Base-by-base conservation (phyloP, 1,140 invertebrate species). In the Episyrphus balteatus region DNA sequence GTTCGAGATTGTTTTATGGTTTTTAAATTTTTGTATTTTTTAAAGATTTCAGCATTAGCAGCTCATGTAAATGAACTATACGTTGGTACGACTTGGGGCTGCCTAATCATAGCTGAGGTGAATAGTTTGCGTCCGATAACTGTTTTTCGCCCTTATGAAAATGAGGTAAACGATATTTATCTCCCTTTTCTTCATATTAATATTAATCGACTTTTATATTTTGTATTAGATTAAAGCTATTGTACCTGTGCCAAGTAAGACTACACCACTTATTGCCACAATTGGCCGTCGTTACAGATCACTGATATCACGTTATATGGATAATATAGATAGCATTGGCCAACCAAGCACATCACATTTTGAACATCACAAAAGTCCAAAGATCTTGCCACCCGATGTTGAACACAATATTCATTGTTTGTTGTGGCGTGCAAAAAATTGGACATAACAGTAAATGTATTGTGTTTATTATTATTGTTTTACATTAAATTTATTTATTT, bases 81-180 rank as follows among this genome's bases (percentile, higher is more conserved):
- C 61, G 83, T 92, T 44, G 92, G 91, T 33, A 94, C 91, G 2
- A 88, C 85, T 2, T 92, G 88, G 86, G 92, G 92, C 9, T 92
- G 90, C 61, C 73, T 95, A 31, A 84, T 94, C 15, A 84, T 94
- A 1, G 88, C 86, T 3, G 88, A 91, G 65, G 77, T 82, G 32
- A 74, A 76, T 38, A 80, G 84, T 3, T 71, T 95, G 46, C 72
- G 86, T 17, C 92, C 91, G 0, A 82, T 93, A 30, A 92, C 88
- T 1, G 86, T 93, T 13, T 94, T 93, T 66, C 73, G 90, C 44
- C 91, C 91, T 1, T 92, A 88, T 58, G 86, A 91, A 64, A 85
- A 88, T 55, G 87, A 92, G 66, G 86, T 86, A 31, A 54, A 52
- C 38, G 31, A 9, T 10, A 14, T 39, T 37, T 5, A 21, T 44